Evolutionary conservation across 2,113 vertebrate species (phyloP).

Genomic region (Pagrus major): DNA sequence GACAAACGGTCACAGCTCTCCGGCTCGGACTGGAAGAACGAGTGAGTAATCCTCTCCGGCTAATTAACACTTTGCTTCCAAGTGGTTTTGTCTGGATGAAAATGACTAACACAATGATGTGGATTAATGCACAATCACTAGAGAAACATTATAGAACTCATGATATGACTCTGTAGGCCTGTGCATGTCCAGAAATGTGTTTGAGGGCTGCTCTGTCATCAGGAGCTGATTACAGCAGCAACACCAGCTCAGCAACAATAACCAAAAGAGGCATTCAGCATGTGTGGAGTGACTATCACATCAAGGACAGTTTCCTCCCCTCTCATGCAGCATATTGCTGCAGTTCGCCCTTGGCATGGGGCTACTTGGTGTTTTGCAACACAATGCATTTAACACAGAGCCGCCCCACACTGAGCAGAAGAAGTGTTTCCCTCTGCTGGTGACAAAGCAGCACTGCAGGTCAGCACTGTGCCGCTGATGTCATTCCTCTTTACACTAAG

Average conservation of each 20-base stretch:
- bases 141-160: not conserved
- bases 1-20: slow-evolving; percentile 77
- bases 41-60: slow-evolving; percentile 72
- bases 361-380: slow-evolving; percentile 55
- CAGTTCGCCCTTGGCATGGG: slow-evolving; percentile 59
- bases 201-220: slow-evolving; percentile 21
- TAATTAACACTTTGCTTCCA: slow-evolving; percentile 17
- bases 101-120: slow-evolving; percentile 30
- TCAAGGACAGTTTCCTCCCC: slow-evolving; percentile 36
- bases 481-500: slow-evolving; percentile 31
- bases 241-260: slow-evolving; percentile 25
- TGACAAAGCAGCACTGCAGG: slow-evolving; percentile 42
- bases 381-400: slow-evolving; percentile 25
- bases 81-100: slow-evolving; percentile 32
- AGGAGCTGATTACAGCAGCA: not conserved
- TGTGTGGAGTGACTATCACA: slow-evolving; percentile 34
- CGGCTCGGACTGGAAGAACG: slow-evolving; percentile 71
- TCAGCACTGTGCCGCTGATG: slow-evolving; percentile 18
- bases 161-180: not conserved
- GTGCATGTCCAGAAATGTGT: not conserved
- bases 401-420: not conserved
- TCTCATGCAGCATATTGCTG: slow-evolving; percentile 42
- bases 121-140: not conserved
- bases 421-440: slow-evolving; percentile 51
- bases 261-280: slow-evolving; percentile 40